Conservation (phyloP, 1,140 invertebrate genomes). For the Trissolcus basalis region DNA sequence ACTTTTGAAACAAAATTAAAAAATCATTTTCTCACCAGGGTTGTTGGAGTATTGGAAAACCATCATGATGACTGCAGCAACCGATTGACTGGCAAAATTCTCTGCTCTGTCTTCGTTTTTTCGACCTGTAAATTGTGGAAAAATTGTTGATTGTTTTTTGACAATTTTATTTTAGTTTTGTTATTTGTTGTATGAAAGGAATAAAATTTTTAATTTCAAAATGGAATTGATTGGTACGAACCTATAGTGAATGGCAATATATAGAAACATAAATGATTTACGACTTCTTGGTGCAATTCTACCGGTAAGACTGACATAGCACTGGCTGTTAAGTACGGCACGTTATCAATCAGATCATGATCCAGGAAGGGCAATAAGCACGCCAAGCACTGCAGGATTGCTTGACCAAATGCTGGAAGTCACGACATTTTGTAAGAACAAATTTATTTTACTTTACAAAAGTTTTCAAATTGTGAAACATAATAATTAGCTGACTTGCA, state of each 20-base stretch:
- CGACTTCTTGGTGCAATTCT: conserved; percentile 94
- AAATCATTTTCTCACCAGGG: conserved; percentile 79
- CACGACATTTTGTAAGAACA: conserved; percentile 54
- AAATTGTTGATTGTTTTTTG: too few relatives aligned
- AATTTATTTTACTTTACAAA: conserved; percentile 27
- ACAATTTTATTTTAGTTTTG: too few relatives aligned
- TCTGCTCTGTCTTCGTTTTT: conserved; percentile 83
- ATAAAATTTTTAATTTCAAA: too few relatives aligned
- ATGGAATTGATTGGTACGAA: conserved; percentile 75
- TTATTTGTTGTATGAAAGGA: too few relatives aligned
- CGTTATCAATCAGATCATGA: conserved; percentile 94
- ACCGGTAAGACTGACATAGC: conserved; percentile 93
- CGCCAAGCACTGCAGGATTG: conserved; percentile 91
- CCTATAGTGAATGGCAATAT: conserved; percentile 97
- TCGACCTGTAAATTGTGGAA: conserved; percentile 76
- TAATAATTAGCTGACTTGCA: neutral
- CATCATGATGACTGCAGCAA: conserved; percentile 97
- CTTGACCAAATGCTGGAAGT: conserved; percentile 90
- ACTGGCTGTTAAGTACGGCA: conserved; percentile 95
- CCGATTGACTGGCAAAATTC: conserved; percentile 92
- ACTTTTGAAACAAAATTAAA: neutral
- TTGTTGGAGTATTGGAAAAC: conserved; percentile 97
- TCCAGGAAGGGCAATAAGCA: conserved; percentile 97
- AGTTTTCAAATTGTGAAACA: neutral
- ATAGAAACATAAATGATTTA: conserved; percentile 96